phyloP scores from a whole-genome alignment of 2,797 vertebrate species.

The Epinephelus awoara region DNA sequence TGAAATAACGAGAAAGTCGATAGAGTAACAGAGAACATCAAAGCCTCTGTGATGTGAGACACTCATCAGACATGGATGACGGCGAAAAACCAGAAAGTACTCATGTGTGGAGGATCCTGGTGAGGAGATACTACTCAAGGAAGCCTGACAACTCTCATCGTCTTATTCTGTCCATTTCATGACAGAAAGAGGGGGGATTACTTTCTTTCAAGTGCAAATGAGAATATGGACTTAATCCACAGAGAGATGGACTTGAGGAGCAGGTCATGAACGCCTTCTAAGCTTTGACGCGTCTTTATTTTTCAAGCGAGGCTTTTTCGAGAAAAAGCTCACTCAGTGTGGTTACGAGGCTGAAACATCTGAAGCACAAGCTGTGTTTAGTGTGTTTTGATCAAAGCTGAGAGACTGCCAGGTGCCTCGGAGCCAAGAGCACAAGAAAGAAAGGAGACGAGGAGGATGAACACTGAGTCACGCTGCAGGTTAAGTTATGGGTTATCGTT shows the following conservation, averaged over 20 bases:
- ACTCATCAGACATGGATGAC: conserved; percentile 34
- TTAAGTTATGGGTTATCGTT: conserved; percentile 57
- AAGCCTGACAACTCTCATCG: conserved; percentile 64
- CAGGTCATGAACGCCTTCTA: conserved; percentile 57
- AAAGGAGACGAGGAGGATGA: conserved; percentile 9
- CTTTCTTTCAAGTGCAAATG: conserved; percentile 81
- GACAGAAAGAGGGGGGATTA: conserved; percentile 65
- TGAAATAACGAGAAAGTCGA: conserved; percentile 18
- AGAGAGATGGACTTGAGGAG: conserved; percentile 60
- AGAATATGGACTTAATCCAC: conserved; percentile 76
- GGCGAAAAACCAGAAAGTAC: conserved; percentile 28
- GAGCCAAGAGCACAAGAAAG: conserved; percentile 38
- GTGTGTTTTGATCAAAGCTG: conserved; percentile 60
- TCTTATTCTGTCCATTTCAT: conserved; percentile 64
- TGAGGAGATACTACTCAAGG: conserved; percentile 26
- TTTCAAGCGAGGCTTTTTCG: conserved; percentile 33
- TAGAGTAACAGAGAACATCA: conserved; percentile 31
- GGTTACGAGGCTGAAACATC: conserved; percentile 27
- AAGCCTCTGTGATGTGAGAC: conserved; percentile 26
- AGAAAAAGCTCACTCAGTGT: conserved; percentile 25
- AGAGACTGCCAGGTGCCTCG: conserved; percentile 14
- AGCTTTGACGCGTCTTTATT: conserved; percentile 53
- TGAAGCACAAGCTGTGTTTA: conserved; percentile 40
- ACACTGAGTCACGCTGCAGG: conserved; percentile 35
- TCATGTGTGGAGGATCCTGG: conserved; percentile 43